Base-by-base conservation (phyloP, 2,888 invertebrate genomes). In the Villa cingulata region DNA sequence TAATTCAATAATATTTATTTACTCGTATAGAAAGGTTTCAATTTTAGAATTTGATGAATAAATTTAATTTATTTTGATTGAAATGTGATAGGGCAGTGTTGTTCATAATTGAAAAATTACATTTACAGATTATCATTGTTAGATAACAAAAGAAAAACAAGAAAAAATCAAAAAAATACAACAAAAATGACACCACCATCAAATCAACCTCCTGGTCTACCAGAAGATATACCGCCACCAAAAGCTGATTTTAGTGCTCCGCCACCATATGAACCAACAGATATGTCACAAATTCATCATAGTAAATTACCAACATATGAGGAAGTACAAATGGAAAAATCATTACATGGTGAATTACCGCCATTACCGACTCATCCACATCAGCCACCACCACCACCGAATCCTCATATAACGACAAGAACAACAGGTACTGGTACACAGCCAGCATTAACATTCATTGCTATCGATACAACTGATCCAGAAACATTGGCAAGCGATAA, bases 251-350 rank as follows among this genome's bases (percentile, higher is more conserved):
- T 85, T 63, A 83, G 83, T 37, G 88, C 88, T 41, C 89, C 88
- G 50, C 91, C 91, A 2, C 88, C 88, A 1, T 91, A 92, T 59
- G 87, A 87, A 16, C 45, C 51, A 32, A 36, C 39, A 9, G 42
- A 32, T 19, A 36, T 36, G 10, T 38, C 38, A 15, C 42, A 37
- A 9, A 88, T 88, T 1, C 59, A 61, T 44, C 76, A 75, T 54
- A 83, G 84, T 23, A 89, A 88, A 68, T 72, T 91, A 59, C 92
- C 88, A 6, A 86, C 89, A 15, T 92, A 92, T 64, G 91, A 91
- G 66, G 91, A 92, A 67, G 91, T 91, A 44, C 87, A 91, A 65
- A 74, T 86, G 57, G 86, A 88, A 62, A 92, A 92, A 64, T 80
- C 81, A 56, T 67, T 85, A 58, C 85, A 86, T 60, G 84, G 82